phyloP scores from a whole-genome alignment of 2,113 vertebrate genomes.

The Cromileptes altivelis region DNA sequence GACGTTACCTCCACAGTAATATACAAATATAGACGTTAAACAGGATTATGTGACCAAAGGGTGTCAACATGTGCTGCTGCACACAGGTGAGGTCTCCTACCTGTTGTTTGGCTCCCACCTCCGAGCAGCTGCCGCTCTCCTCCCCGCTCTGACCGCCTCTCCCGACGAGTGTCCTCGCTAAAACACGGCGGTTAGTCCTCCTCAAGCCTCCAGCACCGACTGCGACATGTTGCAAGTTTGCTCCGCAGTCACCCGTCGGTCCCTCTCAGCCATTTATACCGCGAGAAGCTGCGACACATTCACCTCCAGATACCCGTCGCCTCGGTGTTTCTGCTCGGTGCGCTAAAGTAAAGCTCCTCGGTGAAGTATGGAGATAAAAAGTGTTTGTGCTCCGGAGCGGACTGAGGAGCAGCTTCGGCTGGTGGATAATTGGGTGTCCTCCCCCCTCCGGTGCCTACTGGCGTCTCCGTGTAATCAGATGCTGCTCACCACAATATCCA shows the following conservation, averaged over 20 bases:
- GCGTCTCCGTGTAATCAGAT: conserved; percentile 78
- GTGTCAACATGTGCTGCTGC: conserved; percentile 8
- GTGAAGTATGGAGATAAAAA: background rate
- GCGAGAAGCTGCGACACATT: conserved; percentile 3
- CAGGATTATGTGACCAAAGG: background rate
- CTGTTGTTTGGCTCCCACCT: conserved; percentile 54
- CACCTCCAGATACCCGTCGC: background rate
- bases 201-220: conserved; percentile 31
- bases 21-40: too few relatives aligned
- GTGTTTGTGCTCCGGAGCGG: background rate
- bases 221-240: conserved; percentile 39
- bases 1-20: too few relatives aligned
- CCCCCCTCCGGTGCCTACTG: conserved; percentile 28
- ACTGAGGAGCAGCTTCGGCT: background rate
- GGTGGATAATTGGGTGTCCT: background rate
- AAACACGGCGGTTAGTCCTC: background rate
- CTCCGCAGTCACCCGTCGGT: conserved; percentile 32
- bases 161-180: background rate
- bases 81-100: conserved; percentile 69
- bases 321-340: background rate
- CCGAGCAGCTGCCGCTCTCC: conserved; percentile 24
- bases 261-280: conserved; percentile 42
- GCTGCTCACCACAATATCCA: conserved; percentile 79
- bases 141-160: background rate
- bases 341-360: background rate